Evolutionary conservation across 1,140 invertebrate genomes (phyloP).

Genomic region (Drosophila bocki): DNA sequence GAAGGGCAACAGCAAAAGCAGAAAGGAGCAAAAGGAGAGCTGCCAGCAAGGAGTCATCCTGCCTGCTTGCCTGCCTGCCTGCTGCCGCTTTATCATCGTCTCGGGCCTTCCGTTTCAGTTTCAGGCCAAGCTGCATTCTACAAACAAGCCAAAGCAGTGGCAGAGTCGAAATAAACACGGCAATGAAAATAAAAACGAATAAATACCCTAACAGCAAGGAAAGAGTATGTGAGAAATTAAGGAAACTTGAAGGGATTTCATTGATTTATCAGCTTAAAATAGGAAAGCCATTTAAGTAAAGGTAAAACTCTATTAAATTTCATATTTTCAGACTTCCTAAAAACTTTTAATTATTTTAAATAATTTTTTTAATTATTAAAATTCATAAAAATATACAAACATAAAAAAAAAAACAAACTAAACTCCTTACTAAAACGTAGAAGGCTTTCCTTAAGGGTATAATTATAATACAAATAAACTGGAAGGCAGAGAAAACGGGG

Average conservation of each 20-base stretch:
- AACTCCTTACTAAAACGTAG: neutral
- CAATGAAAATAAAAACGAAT: slow-evolving; percentile 9
- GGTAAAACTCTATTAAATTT: neutral
- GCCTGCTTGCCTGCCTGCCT: slow-evolving; percentile 22
- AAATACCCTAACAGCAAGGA: slow-evolving; percentile 1
- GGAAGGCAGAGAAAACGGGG: slow-evolving; percentile 28
- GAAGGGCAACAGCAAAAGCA: neutral
- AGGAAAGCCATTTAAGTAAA: neutral
- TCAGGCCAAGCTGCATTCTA: slow-evolving; percentile 58
- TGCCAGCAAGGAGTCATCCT: slow-evolving; percentile 51
- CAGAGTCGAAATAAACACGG: slow-evolving; percentile 23
- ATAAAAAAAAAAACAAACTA: neutral
- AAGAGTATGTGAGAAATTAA: neutral
- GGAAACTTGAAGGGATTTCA: neutral
- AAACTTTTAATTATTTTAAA: neutral
- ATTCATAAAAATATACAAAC: too few relatives aligned
- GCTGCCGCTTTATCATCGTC: slow-evolving; percentile 49
- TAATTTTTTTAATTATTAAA: neutral
- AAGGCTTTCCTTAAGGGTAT: slow-evolving; percentile 5
- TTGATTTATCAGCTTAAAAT: neutral
- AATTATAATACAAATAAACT: slow-evolving; percentile 40
- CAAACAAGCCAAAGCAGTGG: slow-evolving; percentile 19
- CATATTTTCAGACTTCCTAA: neutral
- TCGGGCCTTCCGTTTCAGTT: slow-evolving; percentile 60
- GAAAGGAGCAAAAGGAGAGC: slow-evolving; percentile 23